Base-by-base conservation (phyloP, 2,888 invertebrate genomes). In the Drosophila paranaensis region DNA sequence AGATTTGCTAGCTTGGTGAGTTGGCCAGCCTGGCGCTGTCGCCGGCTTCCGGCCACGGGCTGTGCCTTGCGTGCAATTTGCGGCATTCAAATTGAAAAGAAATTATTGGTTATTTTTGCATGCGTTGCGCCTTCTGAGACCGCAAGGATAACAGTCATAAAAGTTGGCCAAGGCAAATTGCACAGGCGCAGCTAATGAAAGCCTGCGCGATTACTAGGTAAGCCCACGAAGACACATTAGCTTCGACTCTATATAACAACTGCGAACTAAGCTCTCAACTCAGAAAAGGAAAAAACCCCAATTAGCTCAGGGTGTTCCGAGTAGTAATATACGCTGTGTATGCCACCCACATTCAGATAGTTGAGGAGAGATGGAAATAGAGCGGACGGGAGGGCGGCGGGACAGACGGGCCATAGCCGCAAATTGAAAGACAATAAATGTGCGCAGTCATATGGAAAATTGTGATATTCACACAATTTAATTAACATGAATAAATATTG, bases 391-490 rank as follows among this genome's bases (percentile, higher is more conserved):
- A 46, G 58, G 5, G 20, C 9, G 39, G 11, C 11, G 45, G 39
- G 43, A 64, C 53, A 54, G 54, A 62, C 68, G 68, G 75, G 64
- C 66, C 71, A 71, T 75, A 76, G 81, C 83, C 86, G 74, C 91
- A 90, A 91, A 91, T 90, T 90, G 90, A 90, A 90, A 90, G 90
- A 91, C 91, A 90, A 91, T 90, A 90, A 91, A 90, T 85, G 82
- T 81, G 87, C 81, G 88, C 91, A 92, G 82, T 89, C 90, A 90
- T 82, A 89, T 81, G 90, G 90, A 91, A 92, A 92, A 91, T 91
- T 90, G 85, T 92, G 87, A 92, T 92, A 92, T 92, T 91, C 91
- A 90, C 91, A 92, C 92, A 92, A 92, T 92, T 92, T 92, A 92
- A 92, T 92, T 92, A 92, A 92, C 91, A 91, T 90, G 88, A 91